Evolutionary conservation across 2,888 invertebrate species (phyloP).

Genomic region (Drosophila mimica): DNA sequence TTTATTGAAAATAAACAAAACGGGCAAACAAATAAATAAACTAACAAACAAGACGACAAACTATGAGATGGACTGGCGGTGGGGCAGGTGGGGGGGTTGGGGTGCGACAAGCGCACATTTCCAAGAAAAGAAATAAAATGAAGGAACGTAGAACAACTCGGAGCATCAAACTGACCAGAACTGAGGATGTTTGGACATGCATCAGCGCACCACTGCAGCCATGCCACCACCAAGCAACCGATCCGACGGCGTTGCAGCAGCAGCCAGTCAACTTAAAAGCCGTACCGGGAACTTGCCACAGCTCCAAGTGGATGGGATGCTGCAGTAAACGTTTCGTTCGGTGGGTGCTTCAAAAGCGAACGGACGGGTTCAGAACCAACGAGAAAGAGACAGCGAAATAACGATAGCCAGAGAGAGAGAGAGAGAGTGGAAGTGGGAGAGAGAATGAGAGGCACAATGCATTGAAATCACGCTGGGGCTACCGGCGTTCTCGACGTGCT

Average conservation of each 20-base stretch:
- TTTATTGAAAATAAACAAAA: conserved; percentile 79
- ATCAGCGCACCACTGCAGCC: conserved; percentile 62
- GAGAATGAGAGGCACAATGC: background rate
- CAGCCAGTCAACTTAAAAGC: conserved; percentile 55
- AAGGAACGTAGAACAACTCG: conserved; percentile 50
- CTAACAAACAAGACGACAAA: conserved; percentile 72
- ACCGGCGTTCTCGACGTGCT: conserved; percentile 66
- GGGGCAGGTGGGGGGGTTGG: background rate
- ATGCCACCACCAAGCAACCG: conserved; percentile 5
- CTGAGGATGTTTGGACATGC: conserved; percentile 80
- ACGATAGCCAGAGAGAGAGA: background rate
- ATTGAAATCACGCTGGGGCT: conserved; percentile 35
- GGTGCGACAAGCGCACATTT: conserved; percentile 66
- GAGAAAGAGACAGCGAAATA: conserved; percentile 6
- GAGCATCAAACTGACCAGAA: conserved; percentile 76
- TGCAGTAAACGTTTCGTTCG: conserved; percentile 33
- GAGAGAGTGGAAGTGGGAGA: background rate
- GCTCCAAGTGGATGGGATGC: conserved; percentile 53
- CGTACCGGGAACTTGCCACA: conserved; percentile 46
- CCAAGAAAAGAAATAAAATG: conserved; percentile 76
- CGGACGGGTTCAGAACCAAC: conserved; percentile 33
- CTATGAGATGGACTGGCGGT: conserved; percentile 17
- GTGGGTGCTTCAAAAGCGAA: conserved; percentile 77
- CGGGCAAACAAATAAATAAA: conserved; percentile 71
- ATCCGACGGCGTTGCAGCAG: conserved; percentile 12